Conservation (phyloP, 2,113 vertebrate genomes). For the Cephalopholis sonnerati region DNA sequence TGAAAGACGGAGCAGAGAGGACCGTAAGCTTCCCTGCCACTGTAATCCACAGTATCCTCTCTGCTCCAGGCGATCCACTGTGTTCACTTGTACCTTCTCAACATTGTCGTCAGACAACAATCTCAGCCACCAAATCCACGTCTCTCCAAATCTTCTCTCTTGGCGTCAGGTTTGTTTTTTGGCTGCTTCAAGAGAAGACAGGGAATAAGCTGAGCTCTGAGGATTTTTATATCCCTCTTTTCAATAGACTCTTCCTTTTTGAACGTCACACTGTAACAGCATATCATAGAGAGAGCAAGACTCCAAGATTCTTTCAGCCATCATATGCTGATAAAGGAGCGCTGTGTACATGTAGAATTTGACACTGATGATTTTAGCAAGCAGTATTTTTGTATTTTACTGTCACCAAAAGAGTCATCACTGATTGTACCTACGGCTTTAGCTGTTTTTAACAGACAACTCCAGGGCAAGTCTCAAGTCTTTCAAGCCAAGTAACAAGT, state of each 20-base stretch:
- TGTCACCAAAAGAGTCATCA: background rate
- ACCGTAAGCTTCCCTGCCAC: constrained; percentile 29
- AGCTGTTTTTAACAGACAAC: background rate
- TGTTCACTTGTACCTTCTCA: constrained; percentile 35
- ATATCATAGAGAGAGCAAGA: background rate
- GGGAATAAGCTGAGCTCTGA: constrained; percentile 45
- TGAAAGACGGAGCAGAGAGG: constrained; percentile 19
- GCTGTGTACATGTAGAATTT: background rate
- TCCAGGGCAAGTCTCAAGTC: background rate
- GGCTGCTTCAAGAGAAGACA: constrained; percentile 35
- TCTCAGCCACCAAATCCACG: constrained; percentile 56
- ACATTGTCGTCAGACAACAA: constrained; percentile 54
- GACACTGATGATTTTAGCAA: background rate
- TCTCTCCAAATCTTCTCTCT: constrained; percentile 59
- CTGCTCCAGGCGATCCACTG: constrained; percentile 47
- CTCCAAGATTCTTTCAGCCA: constrained; percentile 5
- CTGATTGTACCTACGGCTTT: background rate
- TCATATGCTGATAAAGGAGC: constrained; percentile 7
- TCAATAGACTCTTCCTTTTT: constrained; percentile 34
- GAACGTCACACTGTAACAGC: constrained; percentile 6
- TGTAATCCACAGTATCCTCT: constrained; percentile 52
- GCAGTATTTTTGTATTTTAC: background rate
- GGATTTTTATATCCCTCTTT: constrained; percentile 54
- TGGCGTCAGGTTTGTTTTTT: constrained; percentile 49
- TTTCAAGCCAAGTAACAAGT: background rate